Conservation (phyloP, 2,888 invertebrate genomes). For the Nomada goodeniana region DNA sequence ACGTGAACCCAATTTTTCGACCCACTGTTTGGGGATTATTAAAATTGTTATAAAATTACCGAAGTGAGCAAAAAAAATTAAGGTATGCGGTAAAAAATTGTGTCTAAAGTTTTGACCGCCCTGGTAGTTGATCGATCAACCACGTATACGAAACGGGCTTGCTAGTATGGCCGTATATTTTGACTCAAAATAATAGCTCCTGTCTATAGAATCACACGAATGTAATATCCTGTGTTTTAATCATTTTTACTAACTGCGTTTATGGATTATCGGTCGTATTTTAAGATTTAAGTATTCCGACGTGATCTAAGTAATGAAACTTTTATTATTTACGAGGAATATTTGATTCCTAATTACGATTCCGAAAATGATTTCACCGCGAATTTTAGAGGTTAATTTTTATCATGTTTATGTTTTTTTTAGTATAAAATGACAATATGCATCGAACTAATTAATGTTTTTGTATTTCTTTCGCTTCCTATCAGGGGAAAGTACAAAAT, state of each 20-base stretch:
- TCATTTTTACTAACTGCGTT: neutral
- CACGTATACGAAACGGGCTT: conserved; percentile 13
- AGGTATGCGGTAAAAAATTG: neutral
- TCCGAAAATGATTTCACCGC: too few species aligned
- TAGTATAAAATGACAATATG: neutral
- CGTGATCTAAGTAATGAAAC: too few species aligned
- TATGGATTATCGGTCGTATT: neutral
- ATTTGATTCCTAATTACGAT: too few species aligned
- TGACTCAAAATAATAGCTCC: neutral
- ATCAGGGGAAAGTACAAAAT: conserved; percentile 9
- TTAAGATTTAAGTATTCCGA: too few species aligned
- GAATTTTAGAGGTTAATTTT: too few species aligned
- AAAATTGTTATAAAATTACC: neutral
- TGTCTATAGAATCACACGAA: too few species aligned
- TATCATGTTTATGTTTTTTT: too few species aligned
- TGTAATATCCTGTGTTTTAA: neutral
- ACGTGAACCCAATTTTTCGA: conserved; percentile 1
- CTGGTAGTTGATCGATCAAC: neutral
- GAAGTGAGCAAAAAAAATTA: neutral
- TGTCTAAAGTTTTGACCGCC: neutral
- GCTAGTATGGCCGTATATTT: neutral
- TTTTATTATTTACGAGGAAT: too few species aligned
- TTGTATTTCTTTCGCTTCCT: neutral
- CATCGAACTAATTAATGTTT: neutral
- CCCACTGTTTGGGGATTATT: neutral